Evolutionary conservation across 2,888 invertebrate genomes (phyloP), one percentile per base, ranked within the genome.

Genomic region (Thera britannica): DNA sequence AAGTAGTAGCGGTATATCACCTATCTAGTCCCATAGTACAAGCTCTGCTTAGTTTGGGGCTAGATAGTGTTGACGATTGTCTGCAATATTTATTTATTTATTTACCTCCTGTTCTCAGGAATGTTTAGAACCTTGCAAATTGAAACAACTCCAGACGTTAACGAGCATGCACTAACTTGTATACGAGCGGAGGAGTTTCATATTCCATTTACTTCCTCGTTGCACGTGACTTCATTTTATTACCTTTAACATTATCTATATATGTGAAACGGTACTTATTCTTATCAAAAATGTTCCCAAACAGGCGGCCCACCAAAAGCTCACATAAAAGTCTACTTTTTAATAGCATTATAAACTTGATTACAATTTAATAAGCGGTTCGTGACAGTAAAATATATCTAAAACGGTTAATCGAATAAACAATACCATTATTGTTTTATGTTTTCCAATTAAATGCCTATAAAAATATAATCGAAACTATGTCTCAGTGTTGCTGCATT

Each of bases 371-470:
- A 77, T 77, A 73, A 73, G 65, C 58, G 57, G 58, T 67, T 75
- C 75, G 75, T 76, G 74, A 74, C 76, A 72, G 66, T 72, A 73
- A 75, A 74, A 73, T 68, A 76, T 76, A 78, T 75, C 75, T 64
- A 49, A 65, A 67, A 64, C 65, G 70, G 76, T 77, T 77, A 71
- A 74, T 75, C 73, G 64, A 67, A 70, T 78, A 75, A 77, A 75
- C 72, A 74, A 76, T 79, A 79, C 74, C 77, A 78, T 76, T 79
- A 79, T 78, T 75, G 73, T 76, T 73, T 76, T 77, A 80, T 78
- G 73, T 76, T 76, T 73, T 62, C 72, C 73, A 80, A 83, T 83
- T 79, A 81, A 80, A 83, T 67, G 67, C 44, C 75, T 59, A 80
- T 82, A 79, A 80, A 83, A 78, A 77, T 69, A 66, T 51, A 60